Conservation (phyloP, 2,888 invertebrate genomes). For the Anoplius nigerrimus region DNA sequence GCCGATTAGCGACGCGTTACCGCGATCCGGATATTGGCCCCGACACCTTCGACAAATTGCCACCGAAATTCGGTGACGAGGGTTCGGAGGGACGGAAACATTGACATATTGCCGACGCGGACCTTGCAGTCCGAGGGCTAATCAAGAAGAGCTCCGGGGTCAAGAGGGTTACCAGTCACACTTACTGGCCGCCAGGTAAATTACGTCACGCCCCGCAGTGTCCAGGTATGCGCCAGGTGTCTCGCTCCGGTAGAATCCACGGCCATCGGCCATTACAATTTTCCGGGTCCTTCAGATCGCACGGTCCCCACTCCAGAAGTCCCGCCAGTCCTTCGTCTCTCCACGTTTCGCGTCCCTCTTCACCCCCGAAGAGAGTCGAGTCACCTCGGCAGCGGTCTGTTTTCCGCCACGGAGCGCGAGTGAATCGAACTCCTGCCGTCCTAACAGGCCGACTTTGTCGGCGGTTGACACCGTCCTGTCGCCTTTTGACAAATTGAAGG, state of each 20-base stretch:
- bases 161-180: no score
- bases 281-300: conserved; percentile 24
- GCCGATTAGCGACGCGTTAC: background rate
- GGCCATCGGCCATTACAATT: conserved; percentile 46
- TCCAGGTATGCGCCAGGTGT: conserved; percentile 59
- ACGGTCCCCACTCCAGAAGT: conserved; percentile 1
- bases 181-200: conserved; percentile 37
- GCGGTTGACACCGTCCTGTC: conserved; percentile 50
- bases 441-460: conserved; percentile 58
- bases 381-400: conserved; percentile 33
- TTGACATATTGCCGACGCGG: no score
- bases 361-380: conserved; percentile 4
- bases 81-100: no score
- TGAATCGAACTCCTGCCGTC: conserved; percentile 40
- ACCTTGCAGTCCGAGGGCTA: no score
- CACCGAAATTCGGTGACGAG: background rate
- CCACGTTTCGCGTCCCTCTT: conserved; percentile 4
- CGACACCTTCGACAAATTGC: conserved; percentile 10
- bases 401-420: conserved; percentile 46
- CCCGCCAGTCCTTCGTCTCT: no score
- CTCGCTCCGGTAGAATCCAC: conserved; percentile 13
- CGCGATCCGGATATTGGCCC: background rate
- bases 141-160: no score
- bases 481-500: conserved; percentile 64
- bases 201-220: conserved; percentile 62